Evolutionary conservation across 1,140 invertebrate species (phyloP), one percentile per base, ranked within the genome.

Genomic region (Nomia melanderi): DNA sequence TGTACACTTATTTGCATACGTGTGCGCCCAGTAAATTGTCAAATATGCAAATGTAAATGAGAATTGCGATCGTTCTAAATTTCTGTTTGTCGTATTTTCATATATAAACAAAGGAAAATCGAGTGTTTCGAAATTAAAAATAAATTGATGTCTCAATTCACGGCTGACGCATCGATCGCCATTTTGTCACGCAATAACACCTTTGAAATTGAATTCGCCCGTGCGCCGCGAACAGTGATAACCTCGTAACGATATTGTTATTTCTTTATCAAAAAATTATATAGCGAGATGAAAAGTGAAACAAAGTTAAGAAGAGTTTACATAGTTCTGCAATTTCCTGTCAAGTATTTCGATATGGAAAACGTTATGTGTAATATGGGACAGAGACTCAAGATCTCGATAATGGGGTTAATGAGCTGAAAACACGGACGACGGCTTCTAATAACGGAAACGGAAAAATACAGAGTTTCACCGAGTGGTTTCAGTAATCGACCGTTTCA

Each of bases 371-470:
- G n/a, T 17, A 17, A 17, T 17, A 6, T 7, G 7, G 47, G 20
- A 50, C 17, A 50, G 20, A n/a, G n/a, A 39, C 6, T 36, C 4
- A 9, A 25, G n/a, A 36, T 54, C 0, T 1, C 1, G 7, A 20
- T 54, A 27, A 54, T 31, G 47, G 31, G 7, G 27, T 53, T 56
- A 25, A 5, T 12, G 25, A 65, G 47, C 14, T 54, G 44, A 53
- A 53, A 31, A 54, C 12, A 53, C 23, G 20, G 17, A 54, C 29
- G 25, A 65, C 8, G 47, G n/a, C 11, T 31, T 65, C 47, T 33
- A 73, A 64, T 39, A 3, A 31, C 33, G 44, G 47, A 54, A 54
- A 56, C 17, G 36, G 63, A 75, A 57, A 75, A 75, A 14, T 75
- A 67, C 47, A 41, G 27, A 57, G 62, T 66, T 66, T 66, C 50